Conservation (phyloP, 2,888 invertebrate genomes). For the Pogonocherus hispidulus region DNA sequence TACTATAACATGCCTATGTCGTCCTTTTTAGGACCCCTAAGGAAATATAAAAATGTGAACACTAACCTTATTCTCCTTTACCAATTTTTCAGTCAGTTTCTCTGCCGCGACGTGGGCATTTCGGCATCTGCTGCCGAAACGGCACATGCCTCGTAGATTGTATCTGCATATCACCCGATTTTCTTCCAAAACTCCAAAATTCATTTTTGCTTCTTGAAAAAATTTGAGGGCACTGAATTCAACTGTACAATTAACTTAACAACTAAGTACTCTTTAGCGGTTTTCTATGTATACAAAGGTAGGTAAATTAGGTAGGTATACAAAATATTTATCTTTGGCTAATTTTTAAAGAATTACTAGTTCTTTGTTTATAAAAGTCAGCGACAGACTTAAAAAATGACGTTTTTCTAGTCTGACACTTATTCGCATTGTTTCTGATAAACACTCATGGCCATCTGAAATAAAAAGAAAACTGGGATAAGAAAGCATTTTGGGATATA, state of each 20-base stretch:
- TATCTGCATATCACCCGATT: constrained; percentile 46
- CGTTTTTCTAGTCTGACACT: background rate
- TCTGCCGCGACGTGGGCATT: constrained; percentile 43
- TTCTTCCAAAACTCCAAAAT: constrained; percentile 18
- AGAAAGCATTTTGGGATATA: background rate
- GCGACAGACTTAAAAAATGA: background rate
- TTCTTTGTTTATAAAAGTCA: background rate
- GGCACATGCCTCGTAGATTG: constrained; percentile 50
- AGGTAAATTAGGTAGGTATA: constrained; percentile 3
- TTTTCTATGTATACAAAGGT: constrained; percentile 8
- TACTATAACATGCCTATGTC: too few species aligned
- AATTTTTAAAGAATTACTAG: background rate
- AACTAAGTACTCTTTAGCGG: background rate
- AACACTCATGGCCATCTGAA: constrained; percentile 24
- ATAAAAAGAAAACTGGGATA: constrained; percentile 1
- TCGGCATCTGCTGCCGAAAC: constrained; percentile 52
- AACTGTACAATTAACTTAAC: constrained; percentile 11
- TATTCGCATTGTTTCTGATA: constrained; percentile 4
- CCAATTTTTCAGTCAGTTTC: constrained; percentile 17
- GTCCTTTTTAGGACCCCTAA: too few species aligned
- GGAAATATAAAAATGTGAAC: background rate
- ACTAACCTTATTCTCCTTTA: constrained; percentile 29
- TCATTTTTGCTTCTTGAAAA: constrained; percentile 16
- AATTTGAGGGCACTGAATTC: too few species aligned
- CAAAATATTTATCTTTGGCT: constrained; percentile 21